Evolutionary conservation across 1,140 invertebrate genomes (phyloP), one percentile per base, ranked within the genome.

Genomic region (Drosophila grimshawi): DNA sequence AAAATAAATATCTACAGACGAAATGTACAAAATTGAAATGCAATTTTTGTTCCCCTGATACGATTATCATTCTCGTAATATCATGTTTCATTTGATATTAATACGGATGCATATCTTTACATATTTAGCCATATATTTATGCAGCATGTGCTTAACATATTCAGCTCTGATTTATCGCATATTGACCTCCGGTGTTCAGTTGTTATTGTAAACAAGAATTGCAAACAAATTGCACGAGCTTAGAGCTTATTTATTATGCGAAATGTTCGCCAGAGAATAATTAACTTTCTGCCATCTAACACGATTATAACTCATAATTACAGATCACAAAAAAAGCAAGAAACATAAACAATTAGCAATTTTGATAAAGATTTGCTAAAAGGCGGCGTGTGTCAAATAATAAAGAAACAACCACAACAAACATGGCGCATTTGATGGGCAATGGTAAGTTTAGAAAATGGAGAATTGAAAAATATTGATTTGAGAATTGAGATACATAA

Each of bases 401-500:
- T 8, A 4, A 43, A 11, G 7, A 11, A 39, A 64, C 41, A 19
- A 19, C 19, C 19, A 19, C 19, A 39, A 64, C 7, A 8, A 43
- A 30, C n/a, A 43, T 69, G 56, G 56, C 65, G 7, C 46, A 52
- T 30, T n/a, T 19, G 32, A 41, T 30, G 19, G 51, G 51, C 51
- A 62, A 66, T 29, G 27, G 62, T 72, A 66, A 66, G 67, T 71
- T 19, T 19, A 19, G 19, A 19, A 19, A 19, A 19, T 19, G 19
- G 1, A 19, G 19, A 19, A 19, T 19, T 19, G 19, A 19, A 19
- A 19, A 33, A 33, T 4, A n/a, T 43, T 43, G 39, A 4, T 1
- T 43, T 72, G 19, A 35, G 6, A 55, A 68, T 45, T 7, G 35
- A 43, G 33, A 66, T 19, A 39, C 62, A 77, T 37, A 59, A 67